Conservation (phyloP, 2,797 vertebrate genomes). For the Sciurus carolinensis region DNA sequence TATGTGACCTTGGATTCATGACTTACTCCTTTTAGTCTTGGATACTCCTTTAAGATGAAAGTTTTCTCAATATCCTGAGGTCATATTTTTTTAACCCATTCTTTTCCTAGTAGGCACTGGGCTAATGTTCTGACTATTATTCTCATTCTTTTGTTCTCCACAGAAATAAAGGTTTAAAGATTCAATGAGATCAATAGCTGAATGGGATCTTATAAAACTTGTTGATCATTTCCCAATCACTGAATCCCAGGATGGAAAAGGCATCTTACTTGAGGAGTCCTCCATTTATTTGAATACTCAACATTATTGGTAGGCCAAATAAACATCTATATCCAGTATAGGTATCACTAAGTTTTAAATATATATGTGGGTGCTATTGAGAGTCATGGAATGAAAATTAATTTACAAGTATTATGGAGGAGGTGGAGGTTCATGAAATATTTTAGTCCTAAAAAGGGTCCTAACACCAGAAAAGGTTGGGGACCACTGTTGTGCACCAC, state of each 20-base stretch:
- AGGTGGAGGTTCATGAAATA: background rate
- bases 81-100: background rate
- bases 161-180: conserved; percentile 13
- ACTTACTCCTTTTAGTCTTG: background rate
- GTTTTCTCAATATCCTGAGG: background rate
- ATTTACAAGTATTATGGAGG: background rate
- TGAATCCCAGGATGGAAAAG: background rate
- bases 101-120: background rate
- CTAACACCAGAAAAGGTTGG: background rate
- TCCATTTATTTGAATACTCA: background rate
- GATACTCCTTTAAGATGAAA: background rate
- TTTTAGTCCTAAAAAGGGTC: background rate
- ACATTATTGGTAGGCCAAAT: background rate
- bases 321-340: background rate
- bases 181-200: background rate
- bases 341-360: background rate
- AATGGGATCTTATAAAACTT: background rate
- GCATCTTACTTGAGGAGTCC: background rate
- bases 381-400: conserved; percentile 44
- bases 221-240: background rate
- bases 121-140: background rate
- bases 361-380: background rate
- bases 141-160: conserved; percentile 24
- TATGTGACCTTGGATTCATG: background rate
- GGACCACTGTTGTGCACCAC: background rate